Evolutionary conservation across 2,113 vertebrate genomes (phyloP).

Genomic region (Dromaius novaehollandiae): DNA sequence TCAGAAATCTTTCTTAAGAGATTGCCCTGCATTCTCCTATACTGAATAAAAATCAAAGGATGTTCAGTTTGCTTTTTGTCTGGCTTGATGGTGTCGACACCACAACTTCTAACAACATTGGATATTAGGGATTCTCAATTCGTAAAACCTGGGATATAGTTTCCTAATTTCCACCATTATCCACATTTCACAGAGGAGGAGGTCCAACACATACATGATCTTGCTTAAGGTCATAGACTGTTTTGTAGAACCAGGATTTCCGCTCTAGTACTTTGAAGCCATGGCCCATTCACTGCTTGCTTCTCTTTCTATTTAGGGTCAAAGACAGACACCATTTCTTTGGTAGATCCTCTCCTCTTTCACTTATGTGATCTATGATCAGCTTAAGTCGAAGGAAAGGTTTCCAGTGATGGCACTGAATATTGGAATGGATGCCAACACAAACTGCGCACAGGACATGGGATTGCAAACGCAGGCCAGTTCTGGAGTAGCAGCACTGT

Average conservation of each 20-base stretch:
- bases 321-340: not conserved
- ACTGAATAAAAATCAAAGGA: not conserved
- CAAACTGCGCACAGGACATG: not conserved
- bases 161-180: not conserved
- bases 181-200: not conserved
- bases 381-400: not conserved
- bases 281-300: not conserved
- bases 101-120: not conserved
- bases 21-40: not conserved
- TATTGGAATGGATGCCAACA: not conserved
- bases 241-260: not conserved
- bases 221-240: not conserved
- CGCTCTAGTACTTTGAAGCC: not conserved
- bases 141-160: not conserved
- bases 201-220: not conserved
- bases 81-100: not conserved
- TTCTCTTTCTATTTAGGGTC: not conserved
- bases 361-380: not conserved
- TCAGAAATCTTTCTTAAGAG: not conserved
- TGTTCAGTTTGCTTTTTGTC: not conserved
- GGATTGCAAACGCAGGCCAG: not conserved
- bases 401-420: not conserved
- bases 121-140: not conserved
- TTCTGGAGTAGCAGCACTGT: not conserved
- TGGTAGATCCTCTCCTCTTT: not conserved